Evolutionary conservation across 2,797 vertebrate species (phyloP).

Genomic region (Mormyrops boulengeri): DNA sequence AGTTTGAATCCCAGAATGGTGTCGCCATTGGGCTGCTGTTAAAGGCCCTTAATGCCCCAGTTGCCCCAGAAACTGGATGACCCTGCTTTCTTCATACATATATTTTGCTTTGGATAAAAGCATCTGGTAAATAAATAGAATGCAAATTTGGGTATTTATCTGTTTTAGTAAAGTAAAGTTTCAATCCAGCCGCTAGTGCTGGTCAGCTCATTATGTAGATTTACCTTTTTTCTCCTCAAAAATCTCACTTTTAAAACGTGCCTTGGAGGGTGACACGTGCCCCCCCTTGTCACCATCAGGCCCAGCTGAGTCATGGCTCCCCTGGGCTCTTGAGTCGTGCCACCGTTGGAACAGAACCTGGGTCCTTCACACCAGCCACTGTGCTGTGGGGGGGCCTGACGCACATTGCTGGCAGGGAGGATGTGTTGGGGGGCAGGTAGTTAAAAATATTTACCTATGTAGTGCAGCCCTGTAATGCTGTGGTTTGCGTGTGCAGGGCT

Average conservation of each 20-base stretch:
- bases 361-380: not conserved
- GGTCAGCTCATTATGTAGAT: not conserved
- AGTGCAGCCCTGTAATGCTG: not conserved
- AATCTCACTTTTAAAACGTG: not conserved
- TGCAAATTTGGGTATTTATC: not conserved
- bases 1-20: not conserved
- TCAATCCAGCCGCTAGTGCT: not conserved
- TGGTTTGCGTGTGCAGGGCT: not conserved
- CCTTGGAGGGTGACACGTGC: not conserved
- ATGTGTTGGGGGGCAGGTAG: not conserved
- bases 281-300: not conserved
- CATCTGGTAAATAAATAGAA: not conserved
- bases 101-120: not conserved
- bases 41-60: not conserved
- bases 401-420: not conserved
- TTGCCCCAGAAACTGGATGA: not conserved
- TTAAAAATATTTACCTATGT: not conserved
- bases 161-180: not conserved
- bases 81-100: not conserved
- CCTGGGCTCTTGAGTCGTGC: not conserved
- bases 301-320: not conserved
- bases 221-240: not conserved
- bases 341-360: not conserved
- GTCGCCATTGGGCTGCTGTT: not conserved
- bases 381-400: not conserved